These are phyloP conservation scores for Centropus bengalensis DNA, from an alignment of 2,113 vertebrate genomes.

Conservation along the genomic window DNA sequence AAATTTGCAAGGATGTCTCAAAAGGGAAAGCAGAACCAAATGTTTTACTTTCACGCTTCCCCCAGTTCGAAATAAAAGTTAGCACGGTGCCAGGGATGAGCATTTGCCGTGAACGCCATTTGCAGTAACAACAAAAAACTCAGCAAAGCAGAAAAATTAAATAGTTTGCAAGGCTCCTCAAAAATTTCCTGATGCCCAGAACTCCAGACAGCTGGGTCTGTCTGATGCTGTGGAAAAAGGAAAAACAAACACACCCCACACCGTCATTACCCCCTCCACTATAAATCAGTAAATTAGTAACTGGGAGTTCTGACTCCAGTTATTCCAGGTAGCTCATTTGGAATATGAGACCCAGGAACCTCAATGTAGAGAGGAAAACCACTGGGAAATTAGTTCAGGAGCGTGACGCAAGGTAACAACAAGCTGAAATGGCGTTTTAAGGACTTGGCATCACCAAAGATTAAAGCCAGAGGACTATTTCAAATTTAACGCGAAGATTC, in stretches of 20 bases:
- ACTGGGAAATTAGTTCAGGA: neutral
- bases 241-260: neutral
- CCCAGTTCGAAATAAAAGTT: neutral
- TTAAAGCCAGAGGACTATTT: neutral
- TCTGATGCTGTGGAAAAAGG: neutral
- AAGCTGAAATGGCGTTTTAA: neutral
- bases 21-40: neutral
- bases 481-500: neutral
- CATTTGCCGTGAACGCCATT: neutral
- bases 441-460: neutral
- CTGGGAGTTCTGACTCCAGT: neutral
- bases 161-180: neutral
- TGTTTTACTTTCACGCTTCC: neutral
- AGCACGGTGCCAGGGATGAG: neutral
- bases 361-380: neutral
- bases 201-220: neutral
- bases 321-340: neutral
- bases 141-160: neutral
- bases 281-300: constrained; percentile 7
- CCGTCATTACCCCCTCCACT: neutral
- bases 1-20: neutral
- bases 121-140: neutral
- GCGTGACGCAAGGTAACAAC: neutral
- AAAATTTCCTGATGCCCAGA: neutral
- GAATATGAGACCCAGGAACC: neutral